Evolutionary conservation across 1,140 invertebrate species (phyloP), one percentile per base, ranked within the genome.

Genomic region (Helicoverpa armigera): DNA sequence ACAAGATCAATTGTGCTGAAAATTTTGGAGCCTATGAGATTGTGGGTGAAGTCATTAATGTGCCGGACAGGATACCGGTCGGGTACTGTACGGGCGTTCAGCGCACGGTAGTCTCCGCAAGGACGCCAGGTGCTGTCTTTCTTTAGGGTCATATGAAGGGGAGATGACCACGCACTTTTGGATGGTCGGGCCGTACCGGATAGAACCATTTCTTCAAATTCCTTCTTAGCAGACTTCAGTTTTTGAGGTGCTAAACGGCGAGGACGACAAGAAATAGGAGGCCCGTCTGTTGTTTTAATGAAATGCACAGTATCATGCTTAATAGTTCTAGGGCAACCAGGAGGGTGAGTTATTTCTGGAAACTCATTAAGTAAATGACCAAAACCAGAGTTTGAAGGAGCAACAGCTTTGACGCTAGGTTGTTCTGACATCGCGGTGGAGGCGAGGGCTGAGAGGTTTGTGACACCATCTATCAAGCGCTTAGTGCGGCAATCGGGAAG

Each of bases 51-150:
- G 11, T 78, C 75, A 0, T 13, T 18, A 4, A 78, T 78, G 12
- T 78, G 63, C 2, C 75, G 75, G 2, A 78, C 50, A 10, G 75
- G 75, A 18, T 78, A 78, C 1, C 50, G 61, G 61, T 67, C 61
- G 5, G 75, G 75, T 4, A 77, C 48, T 0, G 54, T 75, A 1
- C 73, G 13, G 0, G 73, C 12, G 73, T 76, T 76, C 10, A 75
- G 13, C 0, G 56, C 48, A 3, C 75, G 75, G 14, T 77, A 77
- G 58, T 77, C 60, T 7, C 75, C 75, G 53, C 75, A 77, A 13
- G 61, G 43, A 9, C 75, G 35, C 60, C 60, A 77, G 48, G 16
- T 58, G 13, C n/a, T n/a, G 7, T 77, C 23, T 1, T 16, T 14
- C 18, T 77, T 77, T 10, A 4, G 18, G n/a, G 23, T 61, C 50